Evolutionary conservation across 2,888 invertebrate species (phyloP).

Genomic region (Craniophora ligustri): DNA sequence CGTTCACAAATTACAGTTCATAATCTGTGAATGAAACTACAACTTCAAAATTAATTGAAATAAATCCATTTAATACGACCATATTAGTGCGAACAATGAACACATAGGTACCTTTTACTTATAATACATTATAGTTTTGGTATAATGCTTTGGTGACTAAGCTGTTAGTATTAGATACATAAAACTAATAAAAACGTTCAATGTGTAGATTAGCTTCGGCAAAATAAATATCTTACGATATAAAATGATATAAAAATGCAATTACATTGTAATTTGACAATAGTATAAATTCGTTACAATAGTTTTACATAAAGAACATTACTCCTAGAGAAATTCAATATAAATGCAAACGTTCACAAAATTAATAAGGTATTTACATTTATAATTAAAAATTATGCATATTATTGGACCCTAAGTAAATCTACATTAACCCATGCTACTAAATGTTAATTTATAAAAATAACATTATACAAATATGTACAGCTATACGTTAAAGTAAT

Average conservation of each 20-base stretch:
- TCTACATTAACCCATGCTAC: conserved; percentile 44
- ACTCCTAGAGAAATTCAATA: conserved; percentile 21
- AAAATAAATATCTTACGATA: conserved; percentile 27
- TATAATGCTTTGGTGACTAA: conserved; percentile 42
- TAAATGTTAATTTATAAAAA: conserved; percentile 9
- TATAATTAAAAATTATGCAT: conserved; percentile 39
- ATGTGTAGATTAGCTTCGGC: conserved; percentile 20
- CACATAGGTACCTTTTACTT: conserved; percentile 44
- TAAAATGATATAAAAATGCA: conserved; percentile 41
- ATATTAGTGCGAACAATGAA: conserved; percentile 54
- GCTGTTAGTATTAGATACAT: conserved; percentile 21
- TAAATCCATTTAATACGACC: conserved; percentile 44
- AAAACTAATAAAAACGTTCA: conserved; percentile 5
- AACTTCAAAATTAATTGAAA: conserved; percentile 32
- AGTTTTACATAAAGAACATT: conserved; percentile 27
- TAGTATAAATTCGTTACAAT: conserved; percentile 49
- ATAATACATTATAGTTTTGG: conserved; percentile 35
- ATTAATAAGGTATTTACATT: conserved; percentile 36
- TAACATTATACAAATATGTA: conserved; percentile 23
- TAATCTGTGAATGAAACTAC: conserved; percentile 24
- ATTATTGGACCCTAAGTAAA: conserved; percentile 67
- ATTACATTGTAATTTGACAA: conserved; percentile 40
- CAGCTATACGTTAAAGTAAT: conserved; percentile 25
- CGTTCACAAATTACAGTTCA: background rate
- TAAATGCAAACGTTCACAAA: conserved; percentile 47